Conservation (phyloP, 2,113 vertebrate species). For the Neomonachus schauinslandi region DNA sequence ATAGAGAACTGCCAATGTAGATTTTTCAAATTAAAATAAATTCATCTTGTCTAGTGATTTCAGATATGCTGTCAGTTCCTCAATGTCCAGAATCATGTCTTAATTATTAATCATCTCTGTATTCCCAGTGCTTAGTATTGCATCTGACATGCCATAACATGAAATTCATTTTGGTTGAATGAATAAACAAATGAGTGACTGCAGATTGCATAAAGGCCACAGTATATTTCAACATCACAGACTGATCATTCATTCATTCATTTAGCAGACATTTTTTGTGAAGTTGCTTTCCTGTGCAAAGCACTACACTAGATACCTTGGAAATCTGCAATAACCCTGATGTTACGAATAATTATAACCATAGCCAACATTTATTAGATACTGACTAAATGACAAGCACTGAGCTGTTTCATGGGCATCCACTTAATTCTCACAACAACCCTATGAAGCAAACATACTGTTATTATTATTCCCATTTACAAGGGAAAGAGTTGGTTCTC, state of each 20-base stretch:
- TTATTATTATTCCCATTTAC: background rate
- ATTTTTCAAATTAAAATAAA: constrained; percentile 46
- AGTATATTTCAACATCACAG: background rate
- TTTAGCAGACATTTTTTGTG: constrained; percentile 27
- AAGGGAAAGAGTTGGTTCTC: constrained; percentile 16
- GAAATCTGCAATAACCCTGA: background rate
- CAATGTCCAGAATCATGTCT: background rate
- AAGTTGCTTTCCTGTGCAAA: constrained; percentile 50
- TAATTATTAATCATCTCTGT: background rate
- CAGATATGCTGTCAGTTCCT: background rate
- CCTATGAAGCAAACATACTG: background rate
- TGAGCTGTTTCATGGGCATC: background rate
- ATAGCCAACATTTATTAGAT: background rate
- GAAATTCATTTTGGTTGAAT: background rate
- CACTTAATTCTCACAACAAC: background rate
- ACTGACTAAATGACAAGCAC: background rate
- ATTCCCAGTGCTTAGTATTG: background rate
- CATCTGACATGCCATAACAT: background rate
- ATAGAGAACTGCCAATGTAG: background rate
- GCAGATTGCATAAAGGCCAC: background rate
- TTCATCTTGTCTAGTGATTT: background rate
- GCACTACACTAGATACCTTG: background rate
- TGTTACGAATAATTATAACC: background rate
- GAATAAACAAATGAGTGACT: constrained; percentile 8
- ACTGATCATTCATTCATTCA: constrained; percentile 1